Percentiles rank a stretch among this genome's conserved stretches.
phyloP scores from a whole-genome alignment of 1,140 invertebrate genomes.

The Physella acuta region DNA sequence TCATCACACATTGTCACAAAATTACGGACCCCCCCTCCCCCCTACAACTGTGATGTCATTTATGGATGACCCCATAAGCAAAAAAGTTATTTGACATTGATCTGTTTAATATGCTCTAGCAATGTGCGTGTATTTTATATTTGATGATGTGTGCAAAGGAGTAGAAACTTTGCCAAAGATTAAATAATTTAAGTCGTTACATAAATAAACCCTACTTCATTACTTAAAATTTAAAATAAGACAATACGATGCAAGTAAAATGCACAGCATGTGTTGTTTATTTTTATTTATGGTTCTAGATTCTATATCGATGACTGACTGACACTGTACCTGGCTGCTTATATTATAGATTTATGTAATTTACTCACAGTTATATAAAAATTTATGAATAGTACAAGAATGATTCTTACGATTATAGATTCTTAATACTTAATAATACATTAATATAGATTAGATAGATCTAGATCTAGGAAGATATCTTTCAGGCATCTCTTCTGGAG shows the following conservation, averaged over 20 bases:
- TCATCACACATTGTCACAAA: too few relatives aligned
- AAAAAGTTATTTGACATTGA: too few relatives aligned
- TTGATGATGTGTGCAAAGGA: too few relatives aligned
- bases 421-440: neutral
- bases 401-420: neutral
- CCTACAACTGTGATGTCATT: too few relatives aligned
- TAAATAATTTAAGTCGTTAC: neutral
- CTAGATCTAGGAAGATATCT: neutral
- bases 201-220: too few relatives aligned
- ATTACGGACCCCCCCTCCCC: too few relatives aligned
- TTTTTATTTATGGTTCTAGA: too few relatives aligned
- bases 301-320: neutral
- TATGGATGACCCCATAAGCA: too few relatives aligned
- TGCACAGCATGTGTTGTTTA: neutral
- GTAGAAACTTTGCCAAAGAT: neutral
- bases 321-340: neutral
- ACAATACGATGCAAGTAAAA: too few relatives aligned
- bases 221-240: too few relatives aligned
- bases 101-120: too few relatives aligned
- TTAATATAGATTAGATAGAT: neutral
- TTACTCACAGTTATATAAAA: neutral
- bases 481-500: neutral
- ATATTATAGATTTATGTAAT: neutral
- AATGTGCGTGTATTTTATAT: too few relatives aligned
- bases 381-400: neutral